Conservation (phyloP, 2,888 invertebrate genomes). For the Ariolimax columbianus region DNA sequence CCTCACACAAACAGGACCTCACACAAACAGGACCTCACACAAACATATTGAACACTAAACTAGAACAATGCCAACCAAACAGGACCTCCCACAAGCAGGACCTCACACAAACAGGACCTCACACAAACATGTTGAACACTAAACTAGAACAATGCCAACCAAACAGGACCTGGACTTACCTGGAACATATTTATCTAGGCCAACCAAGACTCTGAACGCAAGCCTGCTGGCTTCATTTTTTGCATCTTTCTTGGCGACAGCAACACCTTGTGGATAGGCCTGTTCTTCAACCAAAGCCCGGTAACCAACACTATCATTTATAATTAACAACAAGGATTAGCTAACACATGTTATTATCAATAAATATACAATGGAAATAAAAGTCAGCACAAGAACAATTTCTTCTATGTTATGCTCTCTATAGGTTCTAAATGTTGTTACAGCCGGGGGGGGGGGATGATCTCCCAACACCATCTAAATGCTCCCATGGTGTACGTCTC, state of each 20-base stretch:
- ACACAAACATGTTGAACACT: not conserved
- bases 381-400: too few species aligned
- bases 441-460: too few species aligned
- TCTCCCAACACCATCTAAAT: too few species aligned
- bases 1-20: too few species aligned
- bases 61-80: too few species aligned
- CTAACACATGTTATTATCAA: not conserved
- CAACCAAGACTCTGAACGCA: slow-evolving; percentile 69
- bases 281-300: slow-evolving; percentile 66
- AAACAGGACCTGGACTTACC: slow-evolving; percentile 34
- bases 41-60: too few species aligned
- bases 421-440: too few species aligned
- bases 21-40: too few species aligned
- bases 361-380: too few species aligned
- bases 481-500: too few species aligned
- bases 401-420: too few species aligned
- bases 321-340: not conserved
- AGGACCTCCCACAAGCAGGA: too few species aligned
- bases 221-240: slow-evolving; percentile 72
- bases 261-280: slow-evolving; percentile 70
- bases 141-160: not conserved
- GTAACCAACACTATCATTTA: slow-evolving; percentile 14
- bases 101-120: not conserved
- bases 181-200: slow-evolving; percentile 60
- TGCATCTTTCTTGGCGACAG: slow-evolving; percentile 76